These are phyloP conservation scores for Sebastes miniatus DNA, from an alignment of 2,797 vertebrate species.

Conservation along the genomic window DNA sequence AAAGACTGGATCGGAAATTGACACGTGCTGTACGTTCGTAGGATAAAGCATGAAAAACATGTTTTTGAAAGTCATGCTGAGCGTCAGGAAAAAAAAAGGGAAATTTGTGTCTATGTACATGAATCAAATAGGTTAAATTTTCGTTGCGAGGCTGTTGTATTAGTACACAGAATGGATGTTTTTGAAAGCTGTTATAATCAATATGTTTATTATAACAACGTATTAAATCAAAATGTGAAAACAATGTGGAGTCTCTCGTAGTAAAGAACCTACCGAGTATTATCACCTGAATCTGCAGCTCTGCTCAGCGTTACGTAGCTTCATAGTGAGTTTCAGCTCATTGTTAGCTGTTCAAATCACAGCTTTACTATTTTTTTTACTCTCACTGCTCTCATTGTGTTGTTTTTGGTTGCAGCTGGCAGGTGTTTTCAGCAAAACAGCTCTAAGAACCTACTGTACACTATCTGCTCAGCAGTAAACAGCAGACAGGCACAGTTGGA, in stretches of 20 bases:
- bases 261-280: background rate
- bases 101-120: too few species aligned
- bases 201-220: background rate
- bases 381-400: background rate
- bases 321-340: background rate
- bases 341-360: background rate
- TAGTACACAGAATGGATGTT: background rate
- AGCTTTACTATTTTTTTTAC: background rate
- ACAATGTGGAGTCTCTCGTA: background rate
- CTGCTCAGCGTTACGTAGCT: background rate
- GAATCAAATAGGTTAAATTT: too few species aligned
- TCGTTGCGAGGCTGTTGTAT: too few species aligned
- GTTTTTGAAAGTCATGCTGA: too few species aligned
- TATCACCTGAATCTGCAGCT: background rate
- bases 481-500: background rate
- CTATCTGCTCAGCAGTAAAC: background rate
- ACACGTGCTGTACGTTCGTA: too few species aligned
- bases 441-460: background rate
- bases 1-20: too few species aligned
- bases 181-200: background rate
- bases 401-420: background rate
- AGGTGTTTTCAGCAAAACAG: background rate
- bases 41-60: too few species aligned
- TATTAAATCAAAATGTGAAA: too few species aligned
- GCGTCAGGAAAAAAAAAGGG: too few species aligned